Percentiles rank a stretch among this genome's conserved stretches.
phyloP scores from a whole-genome alignment of 2,113 vertebrate genomes.

The Notarius quadriscutis region DNA sequence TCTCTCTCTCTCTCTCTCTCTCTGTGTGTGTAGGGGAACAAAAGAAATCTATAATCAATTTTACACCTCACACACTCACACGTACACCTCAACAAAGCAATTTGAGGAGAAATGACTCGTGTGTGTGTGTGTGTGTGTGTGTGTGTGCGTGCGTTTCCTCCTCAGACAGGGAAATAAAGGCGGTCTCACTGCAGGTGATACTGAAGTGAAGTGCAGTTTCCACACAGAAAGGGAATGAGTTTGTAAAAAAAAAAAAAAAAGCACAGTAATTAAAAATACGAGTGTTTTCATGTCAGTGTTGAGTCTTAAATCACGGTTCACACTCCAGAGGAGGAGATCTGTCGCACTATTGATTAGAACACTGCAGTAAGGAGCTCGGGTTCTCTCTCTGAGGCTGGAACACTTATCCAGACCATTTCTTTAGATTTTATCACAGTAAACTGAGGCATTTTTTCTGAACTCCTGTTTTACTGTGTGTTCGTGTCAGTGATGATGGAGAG shows the following conservation, averaged over 20 bases:
- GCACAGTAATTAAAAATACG: conserved; percentile 20
- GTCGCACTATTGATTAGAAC: neutral
- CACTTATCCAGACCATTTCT: neutral
- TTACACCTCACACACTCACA: conserved; percentile 16
- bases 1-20: too few relatives aligned
- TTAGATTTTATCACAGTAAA: neutral
- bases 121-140: conserved; percentile 20
- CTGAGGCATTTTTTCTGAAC: neutral
- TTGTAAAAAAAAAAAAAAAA: conserved; percentile 3
- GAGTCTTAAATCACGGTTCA: conserved; percentile 3
- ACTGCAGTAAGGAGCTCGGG: neutral
- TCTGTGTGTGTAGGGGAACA: neutral
- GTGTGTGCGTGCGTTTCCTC: neutral
- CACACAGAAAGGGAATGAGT: neutral
- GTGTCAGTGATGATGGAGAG: neutral
- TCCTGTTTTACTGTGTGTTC: neutral
- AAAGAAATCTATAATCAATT: conserved; percentile 56
- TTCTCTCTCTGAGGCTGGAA: neutral
- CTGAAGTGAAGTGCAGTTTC: conserved; percentile 17
- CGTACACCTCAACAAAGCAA: conserved; percentile 27
- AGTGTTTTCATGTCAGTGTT: conserved; percentile 2
- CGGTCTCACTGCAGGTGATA: neutral
- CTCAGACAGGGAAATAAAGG: neutral
- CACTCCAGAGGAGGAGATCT: neutral
- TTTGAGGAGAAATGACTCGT: conserved; percentile 19